Evolutionary conservation across 2,888 invertebrate genomes (phyloP), one percentile per base, ranked within the genome.

Genomic region (Lamellibrachia satsuma): DNA sequence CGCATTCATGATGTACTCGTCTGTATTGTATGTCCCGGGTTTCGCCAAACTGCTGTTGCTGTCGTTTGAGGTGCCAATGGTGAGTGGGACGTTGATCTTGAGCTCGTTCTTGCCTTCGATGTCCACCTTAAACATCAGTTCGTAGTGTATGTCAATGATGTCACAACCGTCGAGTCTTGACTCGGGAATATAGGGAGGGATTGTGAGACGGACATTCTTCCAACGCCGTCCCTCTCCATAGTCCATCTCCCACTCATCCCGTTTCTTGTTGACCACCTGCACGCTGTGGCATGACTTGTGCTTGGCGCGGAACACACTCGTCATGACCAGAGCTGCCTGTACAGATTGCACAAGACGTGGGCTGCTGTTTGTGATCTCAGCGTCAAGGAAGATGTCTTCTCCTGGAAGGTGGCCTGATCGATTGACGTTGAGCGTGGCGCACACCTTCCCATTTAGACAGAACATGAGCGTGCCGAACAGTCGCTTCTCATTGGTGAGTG

Each of bases 121-220:
- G 93, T 96, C 96, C 11, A 96, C 95, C n/a, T 95, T 93, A 93
- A 96, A 96, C 93, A 95, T 95, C 93, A 96, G 95, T 57, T 94
- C 93, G 93, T 96, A 96, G 8, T 94, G 93, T 92, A 96, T 95
- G 92, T 96, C 96, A 57, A 96, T 96, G 93, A 96, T 96, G 94
- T 96, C 96, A 94, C 96, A 96, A 92, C 94, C 95, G 90, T 96
- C 95, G 52, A 96, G 94, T 8, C 94, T 94, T 0, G 96, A 95
- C 94, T 96, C 96, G 0, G 96, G 96, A 52, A 96, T 95, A 94
- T 96, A 96, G 0, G 96, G 96, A 7, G 96, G 96, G 11, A 96
- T 95, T 7, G 95, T 94, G 7, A 96, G 94, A 15, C 96, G 94
- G 1, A 96, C 96, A 93, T 95, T 95, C 92, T 95, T 95, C 96